Evolutionary conservation across 2,888 invertebrate species (phyloP).

Genomic region (Acanthosoma haemorrhoidale): DNA sequence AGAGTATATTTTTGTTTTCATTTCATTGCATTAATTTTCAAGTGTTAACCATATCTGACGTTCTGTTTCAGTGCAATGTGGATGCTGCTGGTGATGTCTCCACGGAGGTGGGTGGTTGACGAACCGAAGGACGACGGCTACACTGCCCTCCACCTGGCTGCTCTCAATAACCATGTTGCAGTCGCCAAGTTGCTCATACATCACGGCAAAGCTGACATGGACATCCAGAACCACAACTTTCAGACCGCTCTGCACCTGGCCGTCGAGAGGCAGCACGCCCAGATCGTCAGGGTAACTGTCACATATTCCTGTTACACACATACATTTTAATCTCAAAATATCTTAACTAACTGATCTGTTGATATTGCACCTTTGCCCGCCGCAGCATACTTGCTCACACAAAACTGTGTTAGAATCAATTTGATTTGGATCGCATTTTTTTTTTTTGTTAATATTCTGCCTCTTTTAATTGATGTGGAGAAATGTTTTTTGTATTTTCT

Average conservation of each 20-base stretch:
- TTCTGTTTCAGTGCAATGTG: slow-evolving; percentile 77
- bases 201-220: slow-evolving; percentile 85
- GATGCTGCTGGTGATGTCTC: slow-evolving; percentile 84
- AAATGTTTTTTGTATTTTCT: too few relatives aligned
- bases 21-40: too few relatives aligned
- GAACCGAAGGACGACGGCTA: slow-evolving; percentile 98
- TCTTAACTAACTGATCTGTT: too few relatives aligned
- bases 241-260: slow-evolving; percentile 91
- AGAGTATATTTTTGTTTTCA: too few relatives aligned
- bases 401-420: too few relatives aligned
- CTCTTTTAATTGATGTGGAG: too few relatives aligned
- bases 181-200: slow-evolving; percentile 86
- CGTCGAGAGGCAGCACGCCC: slow-evolving; percentile 95
- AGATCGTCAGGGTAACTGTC: slow-evolving; percentile 76
- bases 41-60: too few relatives aligned
- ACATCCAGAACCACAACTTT: slow-evolving; percentile 91
- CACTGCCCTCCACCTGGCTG: slow-evolving; percentile 91
- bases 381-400: too few relatives aligned
- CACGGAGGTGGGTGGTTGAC: slow-evolving; percentile 94
- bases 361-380: too few relatives aligned
- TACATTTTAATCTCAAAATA: too few relatives aligned
- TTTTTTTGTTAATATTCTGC: too few relatives aligned
- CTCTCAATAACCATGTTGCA: slow-evolving; percentile 94
- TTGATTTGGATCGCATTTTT: too few relatives aligned
- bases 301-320: not conserved